Base-by-base conservation (phyloP, 2,888 invertebrate species). In the Dioctria linearis region DNA sequence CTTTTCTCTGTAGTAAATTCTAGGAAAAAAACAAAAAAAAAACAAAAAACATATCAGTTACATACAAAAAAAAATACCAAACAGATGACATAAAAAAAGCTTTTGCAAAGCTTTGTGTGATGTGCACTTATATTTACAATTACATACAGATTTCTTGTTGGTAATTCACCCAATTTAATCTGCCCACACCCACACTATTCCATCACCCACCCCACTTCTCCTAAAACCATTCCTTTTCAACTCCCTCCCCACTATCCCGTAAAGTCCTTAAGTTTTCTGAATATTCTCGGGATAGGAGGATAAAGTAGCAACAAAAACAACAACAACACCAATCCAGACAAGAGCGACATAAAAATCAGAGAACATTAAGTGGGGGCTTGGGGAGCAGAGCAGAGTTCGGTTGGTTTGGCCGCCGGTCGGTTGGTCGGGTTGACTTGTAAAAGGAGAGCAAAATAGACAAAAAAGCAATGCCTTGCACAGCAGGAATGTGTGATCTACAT, bases 291-390 rank as follows among this genome's bases (percentile, higher is more conserved):
- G 67, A 46, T 67, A 73, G 25, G 25, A 25, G 25, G 25, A 25
- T 25, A 25, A 25, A 25, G 25, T 2, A 25, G 25, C 25, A 25
- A 25, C 25, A 25, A n/a, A n/a, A n/a, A 25, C 25, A 59, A n/a
- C 5, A 13, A 13, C 59, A 13, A 59, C 59, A 75, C 59, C 75
- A 75, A 13, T 61, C 59, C 61, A 11, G 61, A 59, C 43, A 75
- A 75, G 59, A 75, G 75, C 75, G 75, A 75, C 75, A 75, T 75
- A 59, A 75, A 75, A 75, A 75, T 25, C 59, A 37, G 43, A 42
- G 6, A 40, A 59, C 59, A 59, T 13, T 6, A 59, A n/a, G 25
- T 39, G 46, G 9, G 25, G 42, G 25, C n/a, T 6, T 25, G 43
- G 75, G 75, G 57, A 42, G 5, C 59, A 59, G n/a, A 25, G 25